Conservation (phyloP, 2,888 invertebrate genomes). For the Melanotus villosus region DNA sequence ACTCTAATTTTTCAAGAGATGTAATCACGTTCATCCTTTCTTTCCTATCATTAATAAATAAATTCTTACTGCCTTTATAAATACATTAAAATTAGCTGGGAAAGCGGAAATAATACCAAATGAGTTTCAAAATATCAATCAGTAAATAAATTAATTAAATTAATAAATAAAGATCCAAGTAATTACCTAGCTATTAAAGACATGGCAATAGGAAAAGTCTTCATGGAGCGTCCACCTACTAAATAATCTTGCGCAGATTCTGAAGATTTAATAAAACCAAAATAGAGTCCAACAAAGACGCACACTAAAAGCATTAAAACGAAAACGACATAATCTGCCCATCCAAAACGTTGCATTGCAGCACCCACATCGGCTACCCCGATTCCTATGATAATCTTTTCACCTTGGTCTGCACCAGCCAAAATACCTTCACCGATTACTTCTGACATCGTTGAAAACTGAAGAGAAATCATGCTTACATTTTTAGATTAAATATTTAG, state of each 20-base stretch:
- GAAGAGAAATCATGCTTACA: too few relatives aligned
- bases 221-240: constrained; percentile 40
- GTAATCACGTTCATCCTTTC: too few relatives aligned
- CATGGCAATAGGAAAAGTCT: constrained; percentile 39
- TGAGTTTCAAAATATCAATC: too few relatives aligned
- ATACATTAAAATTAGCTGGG: too few relatives aligned
- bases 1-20: too few relatives aligned
- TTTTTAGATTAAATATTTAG: too few relatives aligned
- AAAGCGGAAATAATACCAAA: too few relatives aligned
- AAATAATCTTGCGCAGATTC: constrained; percentile 36
- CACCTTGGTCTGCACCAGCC: constrained; percentile 54
- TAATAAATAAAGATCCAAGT: too few relatives aligned
- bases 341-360: constrained; percentile 41
- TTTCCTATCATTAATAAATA: too few relatives aligned
- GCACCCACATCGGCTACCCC: constrained; percentile 34
- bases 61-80: too few relatives aligned
- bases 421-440: constrained; percentile 52
- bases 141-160: too few relatives aligned
- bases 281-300: constrained; percentile 35
- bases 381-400: constrained; percentile 50
- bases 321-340: constrained; percentile 36
- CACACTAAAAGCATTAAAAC: constrained; percentile 35
- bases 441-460: constrained; percentile 57
- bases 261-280: constrained; percentile 31
- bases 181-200: constrained; percentile 45